phyloP scores from a whole-genome alignment of 2,888 invertebrate genomes.

The Himalopsyche kuldschensis region DNA sequence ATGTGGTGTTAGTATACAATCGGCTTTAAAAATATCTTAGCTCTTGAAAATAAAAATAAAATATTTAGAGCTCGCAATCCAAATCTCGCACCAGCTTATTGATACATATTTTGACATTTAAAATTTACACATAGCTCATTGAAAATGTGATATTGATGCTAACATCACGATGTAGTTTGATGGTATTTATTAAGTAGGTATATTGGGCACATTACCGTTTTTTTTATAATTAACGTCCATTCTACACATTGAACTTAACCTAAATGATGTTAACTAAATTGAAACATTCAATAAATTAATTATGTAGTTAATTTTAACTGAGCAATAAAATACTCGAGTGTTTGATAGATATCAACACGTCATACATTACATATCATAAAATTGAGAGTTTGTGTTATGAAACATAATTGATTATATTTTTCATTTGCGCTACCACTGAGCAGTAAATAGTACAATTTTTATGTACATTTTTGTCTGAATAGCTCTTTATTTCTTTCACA shows the following conservation, averaged over 20 bases:
- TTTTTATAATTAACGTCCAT: not conserved
- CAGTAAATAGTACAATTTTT: too few relatives aligned
- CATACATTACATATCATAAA: too few relatives aligned
- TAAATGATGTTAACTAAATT: not conserved
- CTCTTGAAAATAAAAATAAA: too few relatives aligned
- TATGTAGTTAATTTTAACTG: not conserved
- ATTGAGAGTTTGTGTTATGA: too few relatives aligned
- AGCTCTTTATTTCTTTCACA: too few relatives aligned
- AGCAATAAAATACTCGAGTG: too few relatives aligned
- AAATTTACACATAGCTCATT: not conserved
- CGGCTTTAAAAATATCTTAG: too few relatives aligned
- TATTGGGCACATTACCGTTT: not conserved
- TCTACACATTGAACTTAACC: not conserved
- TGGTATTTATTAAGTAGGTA: not conserved
- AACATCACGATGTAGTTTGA: not conserved
- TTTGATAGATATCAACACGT: too few relatives aligned
- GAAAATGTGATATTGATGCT: not conserved
- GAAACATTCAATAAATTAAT: not conserved
- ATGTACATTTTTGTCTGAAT: too few relatives aligned
- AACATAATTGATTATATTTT: too few relatives aligned
- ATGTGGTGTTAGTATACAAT: too few relatives aligned
- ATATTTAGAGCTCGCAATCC: not conserved
- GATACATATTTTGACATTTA: not conserved
- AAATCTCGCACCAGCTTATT: not conserved
- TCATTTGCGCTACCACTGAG: too few relatives aligned